A percentile compares a stretch with the other conserved stretches of the same genome.
Evolutionary conservation across 2,797 vertebrate genomes (phyloP).

Genomic region (Trachurus trachurus): DNA sequence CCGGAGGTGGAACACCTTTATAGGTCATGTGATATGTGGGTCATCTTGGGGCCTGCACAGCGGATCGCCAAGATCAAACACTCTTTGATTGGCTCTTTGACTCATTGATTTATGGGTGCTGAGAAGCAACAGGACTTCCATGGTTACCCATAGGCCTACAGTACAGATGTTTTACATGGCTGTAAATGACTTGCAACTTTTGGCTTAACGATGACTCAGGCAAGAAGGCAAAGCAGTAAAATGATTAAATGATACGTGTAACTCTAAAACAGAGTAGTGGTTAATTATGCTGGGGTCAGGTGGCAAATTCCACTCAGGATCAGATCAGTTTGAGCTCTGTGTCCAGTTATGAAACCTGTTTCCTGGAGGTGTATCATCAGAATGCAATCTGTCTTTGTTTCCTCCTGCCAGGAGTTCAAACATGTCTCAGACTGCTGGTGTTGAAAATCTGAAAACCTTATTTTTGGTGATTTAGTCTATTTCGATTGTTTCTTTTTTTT

Average conservation of each 20-base stretch:
- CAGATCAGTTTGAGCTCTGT: slow-evolving; percentile 34
- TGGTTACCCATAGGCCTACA: slow-evolving; percentile 44
- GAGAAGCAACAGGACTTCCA: slow-evolving; percentile 59
- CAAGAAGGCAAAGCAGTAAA: slow-evolving; percentile 57
- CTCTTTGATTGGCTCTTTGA: slow-evolving; percentile 69
- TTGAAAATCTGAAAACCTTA: background rate
- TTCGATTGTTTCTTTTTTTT: background rate
- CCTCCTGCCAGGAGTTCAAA: slow-evolving; percentile 10
- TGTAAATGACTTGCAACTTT: slow-evolving; percentile 56
- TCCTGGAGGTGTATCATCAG: slow-evolving; percentile 24
- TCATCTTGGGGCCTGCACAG: slow-evolving; percentile 72
- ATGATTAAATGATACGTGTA: slow-evolving; percentile 58
- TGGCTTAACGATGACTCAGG: slow-evolving; percentile 61
- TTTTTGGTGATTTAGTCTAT: slow-evolving; percentile 5
- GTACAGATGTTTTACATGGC: slow-evolving; percentile 58
- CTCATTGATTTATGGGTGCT: slow-evolving; percentile 68
- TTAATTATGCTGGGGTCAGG: slow-evolving; percentile 53
- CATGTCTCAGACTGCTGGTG: background rate
- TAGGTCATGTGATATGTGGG: slow-evolving; percentile 78
- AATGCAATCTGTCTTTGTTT: slow-evolving; percentile 32
- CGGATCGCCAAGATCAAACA: slow-evolving; percentile 79
- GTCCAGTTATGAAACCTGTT: slow-evolving; percentile 30
- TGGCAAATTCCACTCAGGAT: slow-evolving; percentile 39
- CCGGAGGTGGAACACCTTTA: slow-evolving; percentile 78
- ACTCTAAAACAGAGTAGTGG: slow-evolving; percentile 46